Evolutionary conservation across 1,140 invertebrate species (phyloP), one percentile per base, ranked within the genome.

Genomic region (Aphelenchoides avenae): DNA sequence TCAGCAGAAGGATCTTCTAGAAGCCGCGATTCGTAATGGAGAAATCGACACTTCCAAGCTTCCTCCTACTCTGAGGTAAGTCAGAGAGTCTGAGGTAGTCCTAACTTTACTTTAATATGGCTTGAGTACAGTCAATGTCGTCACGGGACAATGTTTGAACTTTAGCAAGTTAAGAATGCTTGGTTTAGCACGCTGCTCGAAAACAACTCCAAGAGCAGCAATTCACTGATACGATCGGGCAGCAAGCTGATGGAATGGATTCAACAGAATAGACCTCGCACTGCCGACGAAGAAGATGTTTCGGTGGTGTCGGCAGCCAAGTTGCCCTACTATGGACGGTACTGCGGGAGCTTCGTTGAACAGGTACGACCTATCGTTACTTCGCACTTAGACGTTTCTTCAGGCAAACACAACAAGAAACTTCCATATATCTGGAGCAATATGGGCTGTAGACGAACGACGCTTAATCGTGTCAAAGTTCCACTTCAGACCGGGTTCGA

Each of bases 191-290:
- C 41, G 27, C 20, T 61, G n/a, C 37, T 63, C 26, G 39, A 64
- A 46, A 46, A 26, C 43, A 70, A 53, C 46, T 33, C 3, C 43
- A 43, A 39, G 41, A 57, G 26, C 40, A 55, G 44, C 42, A 30
- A 6, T 7, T 36, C 36, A 11, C 9, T 59, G 36, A 51, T 42
- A 30, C 49, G 46, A 48, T 54, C 55, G 51, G 68, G 49, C 47
- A 66, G 50, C 52, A 62, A 54, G 57, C 59, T 77, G 15, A 61
- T 74, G 37, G 71, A 77, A 40, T 74, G 71, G 71, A 74, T 74
- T 29, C 59, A 73, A 41, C 71, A 77, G 41, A 74, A 74, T 31
- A 55, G 71, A 37, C 71, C 71, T 6, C 31, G 49, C 27, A 39
- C 57, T 33, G 20, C 50, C n/a, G 40, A 59, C 6, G 27, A 75